These are phyloP conservation scores for Drosophila ogumai DNA, from an alignment of 1,140 invertebrate species.

Conservation along the genomic window DNA sequence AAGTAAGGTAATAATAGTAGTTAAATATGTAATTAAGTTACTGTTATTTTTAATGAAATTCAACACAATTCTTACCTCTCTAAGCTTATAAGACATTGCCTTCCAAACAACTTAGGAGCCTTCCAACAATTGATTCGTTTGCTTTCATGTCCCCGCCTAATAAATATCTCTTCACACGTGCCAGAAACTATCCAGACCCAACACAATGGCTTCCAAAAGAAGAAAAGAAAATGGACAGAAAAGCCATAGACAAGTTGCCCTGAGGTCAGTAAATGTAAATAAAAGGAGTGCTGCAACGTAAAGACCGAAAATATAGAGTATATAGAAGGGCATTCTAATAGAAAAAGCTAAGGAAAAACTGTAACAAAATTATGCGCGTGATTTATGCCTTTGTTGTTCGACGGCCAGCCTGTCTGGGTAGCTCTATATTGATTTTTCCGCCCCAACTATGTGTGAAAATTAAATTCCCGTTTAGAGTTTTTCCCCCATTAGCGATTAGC, in stretches of 20 bases:
- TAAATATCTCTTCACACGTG: slow-evolving; percentile 70
- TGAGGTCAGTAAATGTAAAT: slow-evolving; percentile 75
- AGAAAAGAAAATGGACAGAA: slow-evolving; percentile 5
- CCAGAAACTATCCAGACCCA: slow-evolving; percentile 57
- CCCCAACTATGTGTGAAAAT: slow-evolving; percentile 73
- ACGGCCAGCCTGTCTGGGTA: slow-evolving; percentile 19
- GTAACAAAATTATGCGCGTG: slow-evolving; percentile 67
- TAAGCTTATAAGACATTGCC: not conserved
- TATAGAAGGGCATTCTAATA: slow-evolving; percentile 29
- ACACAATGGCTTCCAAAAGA: not conserved
- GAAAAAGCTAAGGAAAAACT: slow-evolving; percentile 40
- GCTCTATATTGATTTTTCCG: slow-evolving; percentile 58
- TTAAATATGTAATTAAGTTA: not conserved
- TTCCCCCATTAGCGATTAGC: slow-evolving; percentile 54
- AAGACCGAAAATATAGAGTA: slow-evolving; percentile 3
- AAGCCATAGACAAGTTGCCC: slow-evolving; percentile 8
- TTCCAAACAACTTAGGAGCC: not conserved
- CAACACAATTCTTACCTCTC: not conserved
- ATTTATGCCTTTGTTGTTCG: slow-evolving; percentile 66
- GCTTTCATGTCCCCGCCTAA: slow-evolving; percentile 44
- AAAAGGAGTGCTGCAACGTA: slow-evolving; percentile 30
- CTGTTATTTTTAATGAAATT: not conserved
- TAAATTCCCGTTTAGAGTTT: slow-evolving; percentile 71
- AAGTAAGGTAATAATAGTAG: not conserved
- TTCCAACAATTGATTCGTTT: slow-evolving; percentile 6